Evolutionary conservation across 2,888 invertebrate species (phyloP), one percentile per base, ranked within the genome.

Genomic region (Leptothorax acervorum): DNA sequence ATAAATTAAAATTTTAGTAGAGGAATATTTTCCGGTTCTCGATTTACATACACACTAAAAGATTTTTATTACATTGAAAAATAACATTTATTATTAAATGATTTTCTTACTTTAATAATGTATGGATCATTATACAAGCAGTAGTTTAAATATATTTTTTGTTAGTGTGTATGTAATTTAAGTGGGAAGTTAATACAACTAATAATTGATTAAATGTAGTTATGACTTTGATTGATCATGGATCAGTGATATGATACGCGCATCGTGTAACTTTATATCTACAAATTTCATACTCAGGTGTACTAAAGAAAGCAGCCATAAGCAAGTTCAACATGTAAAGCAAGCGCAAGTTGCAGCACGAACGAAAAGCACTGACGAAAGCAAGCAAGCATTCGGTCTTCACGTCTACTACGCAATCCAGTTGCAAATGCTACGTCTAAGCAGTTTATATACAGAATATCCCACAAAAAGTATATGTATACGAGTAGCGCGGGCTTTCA

Each of bases 191-290:
- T 55, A 39, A 42, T 39, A 42, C 12, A 55, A 53, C 23, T 66
- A 42, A 66, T 28, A 42, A 42, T 66, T 51, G 28, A 63, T 51
- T 51, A 23, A 76, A 76, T 65, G 39, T 65, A 31, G 65, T 11
- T 42, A 53, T 84, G 81, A 84, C 31, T 74, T 28, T 48, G 55
- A 45, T 31, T 71, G 81, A 87, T 84, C 82, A 53, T 85, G 79
- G 85, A 82, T 87, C 84, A 42, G 76, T 78, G 82, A 85, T 89
- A 85, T 89, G 82, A 83, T 76, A 83, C 73, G 75, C 79, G 78
- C 55, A 71, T 75, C 71, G 48, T 82, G 71, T 85, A 66, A 39
- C 2, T 82, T 60, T 76, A 74, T 76, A 75, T 85, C 63, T 75
- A 82, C 63, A 48, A 66, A 12, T 51, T 23, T 4, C 65, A 28